phyloP scores from a whole-genome alignment of 2,888 invertebrate species.

The Vandiemenella viatica region DNA sequence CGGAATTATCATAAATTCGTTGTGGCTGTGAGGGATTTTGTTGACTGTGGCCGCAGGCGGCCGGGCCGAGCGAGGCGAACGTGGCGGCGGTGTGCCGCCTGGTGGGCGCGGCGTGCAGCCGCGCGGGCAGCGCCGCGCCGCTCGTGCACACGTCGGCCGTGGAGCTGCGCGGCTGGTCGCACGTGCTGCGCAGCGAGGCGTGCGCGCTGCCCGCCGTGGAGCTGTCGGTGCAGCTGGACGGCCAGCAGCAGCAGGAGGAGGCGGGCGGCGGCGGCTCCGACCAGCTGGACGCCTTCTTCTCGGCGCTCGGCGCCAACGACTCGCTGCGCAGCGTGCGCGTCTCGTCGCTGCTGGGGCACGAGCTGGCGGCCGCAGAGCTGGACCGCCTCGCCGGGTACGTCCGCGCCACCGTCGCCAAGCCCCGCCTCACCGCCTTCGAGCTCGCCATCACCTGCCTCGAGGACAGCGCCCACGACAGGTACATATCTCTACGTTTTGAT shows the following conservation, averaged over 20 bases:
- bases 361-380: slow-evolving; percentile 35
- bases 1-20: too few relatives aligned
- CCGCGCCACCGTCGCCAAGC: slow-evolving; percentile 31
- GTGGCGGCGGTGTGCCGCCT: slow-evolving; percentile 36
- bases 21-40: too few relatives aligned
- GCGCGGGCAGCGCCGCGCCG: slow-evolving; percentile 17
- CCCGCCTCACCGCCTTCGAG: slow-evolving; percentile 35
- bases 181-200: slow-evolving; percentile 31
- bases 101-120: slow-evolving; percentile 26
- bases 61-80: slow-evolving; percentile 36
- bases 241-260: slow-evolving; percentile 23
- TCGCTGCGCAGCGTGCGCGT: slow-evolving; percentile 36
- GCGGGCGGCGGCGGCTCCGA: slow-evolving; percentile 17
- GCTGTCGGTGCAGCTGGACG: slow-evolving; percentile 34
- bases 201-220: slow-evolving; percentile 35
- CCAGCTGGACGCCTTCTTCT: slow-evolving; percentile 33
- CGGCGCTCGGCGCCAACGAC: slow-evolving; percentile 34
- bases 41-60: too few relatives aligned
- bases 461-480: slow-evolving; percentile 34
- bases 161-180: slow-evolving; percentile 36
- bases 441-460: slow-evolving; percentile 37
- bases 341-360: slow-evolving; percentile 35
- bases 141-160: slow-evolving; percentile 29
- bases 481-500: too few relatives aligned
- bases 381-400: slow-evolving; percentile 32